These are phyloP conservation scores for Ailurus styani DNA, from an alignment of 2,113 vertebrate genomes.

Conservation along the genomic window DNA sequence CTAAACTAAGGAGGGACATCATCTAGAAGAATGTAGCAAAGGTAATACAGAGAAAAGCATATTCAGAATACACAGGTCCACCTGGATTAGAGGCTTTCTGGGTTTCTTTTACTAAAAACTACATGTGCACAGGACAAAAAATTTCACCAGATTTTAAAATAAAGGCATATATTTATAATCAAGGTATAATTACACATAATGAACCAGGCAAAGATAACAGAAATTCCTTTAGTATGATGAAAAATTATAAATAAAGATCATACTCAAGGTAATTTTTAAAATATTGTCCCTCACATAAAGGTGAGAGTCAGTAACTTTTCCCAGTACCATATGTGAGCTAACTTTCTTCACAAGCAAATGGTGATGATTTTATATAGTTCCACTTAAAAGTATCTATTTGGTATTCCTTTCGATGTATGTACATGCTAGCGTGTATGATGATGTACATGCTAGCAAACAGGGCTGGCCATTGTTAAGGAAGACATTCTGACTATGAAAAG, in stretches of 20 bases:
- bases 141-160: background rate
- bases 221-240: background rate
- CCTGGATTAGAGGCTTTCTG: background rate
- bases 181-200: background rate
- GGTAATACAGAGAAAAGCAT: background rate
- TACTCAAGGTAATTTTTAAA: background rate
- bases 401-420: background rate
- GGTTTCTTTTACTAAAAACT: background rate
- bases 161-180: background rate
- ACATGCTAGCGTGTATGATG: too few species aligned
- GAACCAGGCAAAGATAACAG: background rate
- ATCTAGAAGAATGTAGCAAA: background rate
- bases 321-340: background rate
- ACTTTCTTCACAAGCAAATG: background rate
- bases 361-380: background rate
- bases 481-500: background rate
- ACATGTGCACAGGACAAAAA: background rate
- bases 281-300: background rate
- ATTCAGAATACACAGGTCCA: background rate
- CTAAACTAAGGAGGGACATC: background rate
- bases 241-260: background rate
- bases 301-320: background rate
- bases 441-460: background rate
- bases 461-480: background rate
- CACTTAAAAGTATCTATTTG: background rate